Base-by-base conservation (phyloP, 2,888 invertebrate species). In the Spisula solida region DNA sequence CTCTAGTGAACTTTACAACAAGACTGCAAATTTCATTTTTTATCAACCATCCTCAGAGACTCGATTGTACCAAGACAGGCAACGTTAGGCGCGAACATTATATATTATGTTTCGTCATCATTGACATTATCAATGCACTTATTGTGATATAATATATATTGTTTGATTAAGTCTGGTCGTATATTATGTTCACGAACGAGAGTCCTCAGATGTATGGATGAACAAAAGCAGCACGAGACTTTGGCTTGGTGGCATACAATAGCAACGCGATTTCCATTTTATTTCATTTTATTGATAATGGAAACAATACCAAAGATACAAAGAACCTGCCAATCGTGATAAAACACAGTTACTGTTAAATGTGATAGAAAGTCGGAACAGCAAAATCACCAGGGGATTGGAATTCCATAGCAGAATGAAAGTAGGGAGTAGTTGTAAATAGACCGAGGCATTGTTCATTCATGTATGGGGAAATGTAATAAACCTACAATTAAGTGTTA, bases 271-370 rank as follows among this genome's bases (percentile, higher is more conserved):
- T 66, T 25, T 25, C 60, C n/a, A 25, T 66, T 66, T 25, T 51
- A 51, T 51, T 51, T 5, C 51, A 66, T 66, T 66, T 66, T 8
- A 66, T 66, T 66, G 60, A 66, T 25, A 66, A 6, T 66, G 25
- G 25, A 66, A 66, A 66, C 60, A 66, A 25, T 66, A 66, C 25
- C 60, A 8, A 25, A 14, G 31, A 31, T 75, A 75, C 34, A 75
- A 75, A 75, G 31, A 75, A 75, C 10, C 16, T 75, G 75, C 31
- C 75, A 75, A 1, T 18, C 34, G 34, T 75, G 75, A 75, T 18
- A 34, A 75, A 75, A 31, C 31, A 31, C 75, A 75, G 75, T 75
- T 75, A 34, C 75, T 25, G 25, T 75, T 75, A 31, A 75, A 75
- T 75, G 31, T 75, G 75, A 75, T 31, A 18, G 6, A 34, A 14